Base-by-base conservation (phyloP, 1,140 invertebrate genomes). In the Pseudomyrmex sp. region DNA sequence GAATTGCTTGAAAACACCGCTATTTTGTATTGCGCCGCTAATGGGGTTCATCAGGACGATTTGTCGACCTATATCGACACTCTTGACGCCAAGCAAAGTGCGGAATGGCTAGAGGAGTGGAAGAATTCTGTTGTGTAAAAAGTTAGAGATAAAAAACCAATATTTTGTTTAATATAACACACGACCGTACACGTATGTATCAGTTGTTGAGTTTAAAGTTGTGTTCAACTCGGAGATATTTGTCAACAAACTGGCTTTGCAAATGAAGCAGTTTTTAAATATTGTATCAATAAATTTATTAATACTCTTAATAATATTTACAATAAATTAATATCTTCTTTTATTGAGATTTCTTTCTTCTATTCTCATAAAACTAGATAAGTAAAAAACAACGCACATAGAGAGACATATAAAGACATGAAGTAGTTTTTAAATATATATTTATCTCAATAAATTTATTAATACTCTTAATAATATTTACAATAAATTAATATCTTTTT, bases 11-110 rank as follows among this genome's bases (percentile, higher is more conserved):
- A 91, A 52, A 88, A 92, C 52, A 91, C 92, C 7, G 89, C 90
- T 0, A 56, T 93, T n/a, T 79, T 92, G n/a, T 93, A 94, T 75
- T 93, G 92, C 2, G 84, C 89, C 0, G 90, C 91, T 4, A 85
- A 75, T 52, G 92, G 92, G 0, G 76, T 89, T 68, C 88, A 90
- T 75, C 93, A 94, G 18, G 90, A 92, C 3, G 90, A 93, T 82
- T 48, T 94, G 8, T 88, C 87, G 0, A 83, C 83, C 58, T 93
- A 94, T 48, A 86, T 94, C 4, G 79, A 94, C 44, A 91, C 84
- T 48, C 87, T 93, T 52, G 90, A 93, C 59, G 76, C 35, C 1
- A 82, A 82, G 26, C 89, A 94, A 54, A 91, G 86, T 23, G 72
- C 91, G 13, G 82, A 92, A 23, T 93, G 92, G 91, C n/a, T 93